Base-by-base conservation (phyloP, 2,888 invertebrate genomes). In the Prosopocoilus inquinatus region DNA sequence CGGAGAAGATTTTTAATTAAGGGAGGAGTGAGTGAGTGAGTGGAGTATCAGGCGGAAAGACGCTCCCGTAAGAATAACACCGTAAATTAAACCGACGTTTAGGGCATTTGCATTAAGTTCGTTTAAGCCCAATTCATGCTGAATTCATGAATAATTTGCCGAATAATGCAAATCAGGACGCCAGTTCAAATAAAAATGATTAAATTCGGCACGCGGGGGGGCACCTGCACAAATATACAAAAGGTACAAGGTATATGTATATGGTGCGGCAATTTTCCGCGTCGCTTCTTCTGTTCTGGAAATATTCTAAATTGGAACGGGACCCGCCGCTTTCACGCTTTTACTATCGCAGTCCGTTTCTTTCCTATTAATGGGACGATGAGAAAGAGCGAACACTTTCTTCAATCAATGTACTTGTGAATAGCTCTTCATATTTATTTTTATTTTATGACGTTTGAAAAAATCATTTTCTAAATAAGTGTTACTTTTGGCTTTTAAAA, bases 111-210 rank as follows among this genome's bases (percentile, higher is more conserved):
- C 68, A 68, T 69, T 60, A 62, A 64, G 67, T 68, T 68, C 68
- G 69, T 68, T 71, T 67, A 64, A 65, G 67, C 64, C 63, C 66
- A 59, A 69, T 69, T 67, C 66, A 59, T 59, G 57, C 59, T 50
- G 53, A 58, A 61, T 66, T 67, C 70, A 70, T 71, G 71, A 70
- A 71, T 71, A 65, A 71, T 68, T 70, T 69, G 67, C 62, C 62
- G 61, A 60, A 61, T 59, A 63, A 63, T 63, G 61, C 57, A 61
- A 63, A 63, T 61, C 58, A 56, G 53, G 47, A 57, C 59, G 65
- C 64, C 55, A 50, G 61, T 55, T 59, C 60, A 58, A 62, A 64
- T 64, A 65, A 61, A 65, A 66, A 64, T 65, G 64, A 66, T 64
- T 63, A 64, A 65, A 55, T 39, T 28, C 36, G 48, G 50, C 20